Evolutionary conservation across 2,797 vertebrate genomes (phyloP).

Genomic region (Tapirus indicus): DNA sequence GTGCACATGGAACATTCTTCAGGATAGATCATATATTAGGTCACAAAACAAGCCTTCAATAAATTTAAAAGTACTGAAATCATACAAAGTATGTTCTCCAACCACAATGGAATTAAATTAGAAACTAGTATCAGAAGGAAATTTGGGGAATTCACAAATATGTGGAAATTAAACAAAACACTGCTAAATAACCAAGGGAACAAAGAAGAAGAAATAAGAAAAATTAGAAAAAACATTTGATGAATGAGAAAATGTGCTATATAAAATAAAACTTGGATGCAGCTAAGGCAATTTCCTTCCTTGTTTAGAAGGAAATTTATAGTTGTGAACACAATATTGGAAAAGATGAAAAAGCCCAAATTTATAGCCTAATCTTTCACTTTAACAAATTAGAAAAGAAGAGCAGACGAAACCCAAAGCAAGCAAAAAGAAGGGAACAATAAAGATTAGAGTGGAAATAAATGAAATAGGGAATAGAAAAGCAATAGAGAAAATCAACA

Average conservation of each 20-base stretch:
- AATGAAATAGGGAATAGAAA: not conserved
- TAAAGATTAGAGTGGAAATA: not conserved
- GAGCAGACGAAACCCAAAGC: not conserved
- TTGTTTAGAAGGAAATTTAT: not conserved
- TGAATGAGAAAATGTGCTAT: not conserved
- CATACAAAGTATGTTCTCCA: not conserved
- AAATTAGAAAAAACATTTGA: not conserved
- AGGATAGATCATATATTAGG: not conserved
- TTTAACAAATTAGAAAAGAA: not conserved
- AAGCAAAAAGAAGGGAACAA: not conserved
- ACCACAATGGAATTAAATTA: not conserved
- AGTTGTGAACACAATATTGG: not conserved
- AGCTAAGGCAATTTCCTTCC: not conserved
- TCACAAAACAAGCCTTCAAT: not conserved
- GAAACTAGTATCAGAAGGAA: not conserved
- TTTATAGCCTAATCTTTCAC: not conserved
- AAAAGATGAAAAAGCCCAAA: not conserved
- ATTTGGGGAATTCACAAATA: slow-evolving; percentile 13
- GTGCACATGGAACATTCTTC: not conserved
- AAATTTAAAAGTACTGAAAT: not conserved
- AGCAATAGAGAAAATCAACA: not conserved
- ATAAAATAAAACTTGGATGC: not conserved
- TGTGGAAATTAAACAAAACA: not conserved
- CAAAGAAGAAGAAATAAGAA: not conserved
- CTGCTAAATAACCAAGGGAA: not conserved